Base-by-base conservation (phyloP, 2,888 invertebrate species). In the Apamea sordens region DNA sequence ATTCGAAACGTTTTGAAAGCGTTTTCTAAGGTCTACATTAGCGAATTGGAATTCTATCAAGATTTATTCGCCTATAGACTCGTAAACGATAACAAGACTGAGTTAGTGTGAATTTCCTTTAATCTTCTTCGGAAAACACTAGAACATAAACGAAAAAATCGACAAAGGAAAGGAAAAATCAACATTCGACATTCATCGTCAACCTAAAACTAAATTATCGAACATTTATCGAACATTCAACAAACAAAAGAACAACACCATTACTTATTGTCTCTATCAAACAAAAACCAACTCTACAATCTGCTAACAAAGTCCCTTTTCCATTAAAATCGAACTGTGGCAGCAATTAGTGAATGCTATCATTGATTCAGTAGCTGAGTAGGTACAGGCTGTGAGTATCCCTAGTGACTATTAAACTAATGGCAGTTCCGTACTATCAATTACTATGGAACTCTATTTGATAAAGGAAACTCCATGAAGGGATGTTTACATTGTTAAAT, bases 331-430 rank as follows among this genome's bases (percentile, higher is more conserved):
- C 3, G 36, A 73, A 18, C n/a, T 63, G 32, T 24, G 2, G 15
- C 13, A 59, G 78, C 78, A 69, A 82, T 85, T 75, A 85, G 44
- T 21, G 32, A 59, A 50, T 21, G 47, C 50, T 61, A 81, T 84
- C 28, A 82, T 77, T 85, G 28, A 82, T 84, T 63, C 81, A 74
- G 59, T 74, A 21, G 47, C 24, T 61, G 68, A 36, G 61, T n/a
- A n/a, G n/a, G n/a, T 79, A 79, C 47, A 28, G 32, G 32, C 6
- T 69, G 63, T 64, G 11, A 15, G n/a, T 76, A 67, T 8, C n/a
- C 28, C 21, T n/a, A 71, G 28, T 47, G 21, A 4, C 72, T 32
- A 70, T 80, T 73, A 65, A n/a, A 65, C 15, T 85, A 85, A 85
- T 84, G 65, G 5, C 2, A 47, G 32, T 24, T 6, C 5, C 24